phyloP scores from a whole-genome alignment of 2,888 invertebrate genomes.

The Helicoverpa assulta region DNA sequence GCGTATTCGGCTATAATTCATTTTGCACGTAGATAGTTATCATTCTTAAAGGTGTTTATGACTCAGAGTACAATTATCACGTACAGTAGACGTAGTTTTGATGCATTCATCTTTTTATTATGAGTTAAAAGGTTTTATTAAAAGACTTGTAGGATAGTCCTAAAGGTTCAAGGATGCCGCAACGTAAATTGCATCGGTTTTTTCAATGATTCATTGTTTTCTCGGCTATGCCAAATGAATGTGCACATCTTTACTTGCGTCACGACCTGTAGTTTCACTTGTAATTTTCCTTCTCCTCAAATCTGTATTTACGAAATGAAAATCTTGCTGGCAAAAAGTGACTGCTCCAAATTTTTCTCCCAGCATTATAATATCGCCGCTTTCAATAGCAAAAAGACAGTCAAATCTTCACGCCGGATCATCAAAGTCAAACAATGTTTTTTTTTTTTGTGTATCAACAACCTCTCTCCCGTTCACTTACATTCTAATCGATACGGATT shows the following conservation, averaged over 20 bases:
- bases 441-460: slow-evolving; percentile 3
- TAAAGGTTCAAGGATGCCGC: background rate
- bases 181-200: slow-evolving; percentile 8
- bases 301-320: background rate
- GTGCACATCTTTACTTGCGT: slow-evolving; percentile 7
- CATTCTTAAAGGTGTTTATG: slow-evolving; percentile 10
- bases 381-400: slow-evolving; percentile 14
- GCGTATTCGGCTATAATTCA: slow-evolving; percentile 8
- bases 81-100: background rate
- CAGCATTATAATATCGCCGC: background rate
- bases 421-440: slow-evolving; percentile 19
- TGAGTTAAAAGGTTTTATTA: background rate
- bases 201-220: slow-evolving; percentile 28
- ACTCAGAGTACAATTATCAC: slow-evolving; percentile 20
- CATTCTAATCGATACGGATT: slow-evolving; percentile 43
- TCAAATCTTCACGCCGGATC: slow-evolving; percentile 23
- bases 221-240: slow-evolving; percentile 6
- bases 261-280: slow-evolving; percentile 18
- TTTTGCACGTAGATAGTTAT: slow-evolving; percentile 30
- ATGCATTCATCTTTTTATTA: background rate
- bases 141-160: background rate
- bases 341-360: slow-evolving; percentile 6
- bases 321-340: slow-evolving; percentile 5
- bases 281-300: background rate
- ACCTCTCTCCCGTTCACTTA: slow-evolving; percentile 32